Percentiles rank a stretch among this genome's conserved stretches.
These are phyloP conservation scores for Indri indri DNA, from an alignment of 2,113 vertebrate species.

Conservation along the genomic window DNA sequence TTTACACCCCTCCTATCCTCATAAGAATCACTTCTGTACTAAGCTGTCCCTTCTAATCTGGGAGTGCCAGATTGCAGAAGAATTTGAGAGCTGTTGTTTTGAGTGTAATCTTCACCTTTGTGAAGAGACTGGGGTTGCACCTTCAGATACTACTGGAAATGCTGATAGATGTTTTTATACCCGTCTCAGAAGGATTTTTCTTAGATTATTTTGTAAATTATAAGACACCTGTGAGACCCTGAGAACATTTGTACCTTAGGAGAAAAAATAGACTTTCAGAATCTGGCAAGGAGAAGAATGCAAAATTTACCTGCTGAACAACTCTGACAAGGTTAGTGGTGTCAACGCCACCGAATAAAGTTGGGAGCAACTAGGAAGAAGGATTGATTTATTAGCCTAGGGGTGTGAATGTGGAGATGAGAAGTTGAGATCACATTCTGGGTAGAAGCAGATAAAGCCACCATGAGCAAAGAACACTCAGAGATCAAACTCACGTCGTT, in stretches of 20 bases:
- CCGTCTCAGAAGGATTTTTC: background rate
- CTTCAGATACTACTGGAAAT: background rate
- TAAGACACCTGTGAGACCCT: background rate
- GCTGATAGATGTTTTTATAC: background rate
- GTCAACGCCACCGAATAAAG: background rate
- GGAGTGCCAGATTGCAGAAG: background rate
- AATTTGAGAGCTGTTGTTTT: background rate
- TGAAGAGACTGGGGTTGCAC: background rate
- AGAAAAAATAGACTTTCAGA: background rate
- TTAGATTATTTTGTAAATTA: constrained; percentile 15
- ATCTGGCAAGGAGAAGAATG: background rate
- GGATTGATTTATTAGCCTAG: background rate
- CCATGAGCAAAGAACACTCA: background rate
- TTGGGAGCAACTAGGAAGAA: background rate
- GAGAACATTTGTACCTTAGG: background rate
- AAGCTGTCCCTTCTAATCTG: background rate
- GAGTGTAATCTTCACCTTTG: background rate
- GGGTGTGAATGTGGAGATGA: background rate
- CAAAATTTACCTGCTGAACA: background rate
- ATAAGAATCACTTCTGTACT: background rate
- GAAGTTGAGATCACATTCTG: background rate
- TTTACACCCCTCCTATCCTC: background rate
- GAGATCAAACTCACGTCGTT: background rate
- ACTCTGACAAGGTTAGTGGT: background rate
- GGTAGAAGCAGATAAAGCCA: background rate